These are phyloP conservation scores for Camponotus pennsylvanicus DNA, from an alignment of 1,140 invertebrate genomes.

Conservation along the genomic window DNA sequence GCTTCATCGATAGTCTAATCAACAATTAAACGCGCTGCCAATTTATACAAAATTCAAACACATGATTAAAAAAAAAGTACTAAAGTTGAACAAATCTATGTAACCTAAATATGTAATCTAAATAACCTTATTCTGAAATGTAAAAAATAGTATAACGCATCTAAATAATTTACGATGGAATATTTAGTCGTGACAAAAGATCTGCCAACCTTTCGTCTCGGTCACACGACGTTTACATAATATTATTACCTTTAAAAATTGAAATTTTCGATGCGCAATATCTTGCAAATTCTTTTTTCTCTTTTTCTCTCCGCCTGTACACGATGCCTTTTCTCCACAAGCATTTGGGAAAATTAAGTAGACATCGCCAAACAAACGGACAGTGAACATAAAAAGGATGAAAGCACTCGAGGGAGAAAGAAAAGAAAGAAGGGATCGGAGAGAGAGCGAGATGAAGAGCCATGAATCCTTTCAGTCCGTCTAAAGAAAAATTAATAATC, in stretches of 20 bases:
- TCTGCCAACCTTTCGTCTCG: slow-evolving; percentile 12
- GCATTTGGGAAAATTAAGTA: slow-evolving; percentile 71
- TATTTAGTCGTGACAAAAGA: slow-evolving; percentile 19
- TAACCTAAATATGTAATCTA: no score
- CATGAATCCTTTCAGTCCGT: slow-evolving; percentile 66
- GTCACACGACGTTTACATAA: slow-evolving; percentile 31
- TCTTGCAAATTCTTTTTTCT: slow-evolving; percentile 29
- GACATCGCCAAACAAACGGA: slow-evolving; percentile 61
- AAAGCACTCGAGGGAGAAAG: background rate
- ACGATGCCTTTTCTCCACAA: slow-evolving; percentile 47
- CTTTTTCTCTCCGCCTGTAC: background rate
- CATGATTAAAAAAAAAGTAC: background rate
- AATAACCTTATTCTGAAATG: background rate
- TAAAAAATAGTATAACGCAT: background rate
- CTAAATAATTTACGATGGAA: slow-evolving; percentile 13
- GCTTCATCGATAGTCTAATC: background rate
- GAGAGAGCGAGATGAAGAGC: slow-evolving; percentile 28
- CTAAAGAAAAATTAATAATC: slow-evolving; percentile 76
- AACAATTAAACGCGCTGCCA: background rate
- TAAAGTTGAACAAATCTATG: background rate
- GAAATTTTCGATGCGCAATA: slow-evolving; percentile 26
- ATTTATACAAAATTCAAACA: background rate
- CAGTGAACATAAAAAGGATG: slow-evolving; percentile 22
- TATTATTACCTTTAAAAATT: slow-evolving; percentile 46
- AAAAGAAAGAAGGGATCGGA: slow-evolving; percentile 57